phyloP scores from a whole-genome alignment of 2,113 vertebrate species.

The Amazona vittata region DNA sequence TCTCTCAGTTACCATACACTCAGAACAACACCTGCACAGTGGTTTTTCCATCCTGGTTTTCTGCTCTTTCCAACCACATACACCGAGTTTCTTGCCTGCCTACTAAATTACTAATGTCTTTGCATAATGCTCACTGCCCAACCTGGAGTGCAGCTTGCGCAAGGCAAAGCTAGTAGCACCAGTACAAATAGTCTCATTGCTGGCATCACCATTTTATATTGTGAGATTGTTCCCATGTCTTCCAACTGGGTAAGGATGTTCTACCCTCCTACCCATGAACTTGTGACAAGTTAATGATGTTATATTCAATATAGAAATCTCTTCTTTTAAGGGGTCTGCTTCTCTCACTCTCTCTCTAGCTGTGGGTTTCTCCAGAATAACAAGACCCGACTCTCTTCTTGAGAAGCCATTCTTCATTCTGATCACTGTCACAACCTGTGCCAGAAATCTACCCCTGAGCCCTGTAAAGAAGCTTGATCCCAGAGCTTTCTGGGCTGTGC shows the following conservation, averaged over 20 bases:
- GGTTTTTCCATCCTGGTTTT: background rate
- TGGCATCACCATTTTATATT: background rate
- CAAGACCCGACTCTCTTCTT: background rate
- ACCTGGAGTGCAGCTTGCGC: background rate
- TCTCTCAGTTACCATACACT: background rate
- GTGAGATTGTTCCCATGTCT: background rate
- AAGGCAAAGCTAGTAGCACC: background rate
- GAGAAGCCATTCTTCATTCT: background rate
- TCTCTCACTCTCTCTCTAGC: background rate
- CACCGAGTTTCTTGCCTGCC: background rate
- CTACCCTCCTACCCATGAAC: background rate
- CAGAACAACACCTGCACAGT: background rate
- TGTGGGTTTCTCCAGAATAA: background rate
- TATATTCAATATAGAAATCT: background rate
- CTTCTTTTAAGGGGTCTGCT: background rate
- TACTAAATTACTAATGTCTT: background rate
- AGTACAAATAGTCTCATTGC: background rate
- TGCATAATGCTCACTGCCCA: background rate
- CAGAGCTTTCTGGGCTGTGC: background rate
- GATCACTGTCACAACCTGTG: background rate
- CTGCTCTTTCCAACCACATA: background rate
- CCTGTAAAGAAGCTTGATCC: background rate
- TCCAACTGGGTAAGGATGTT: background rate
- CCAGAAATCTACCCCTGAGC: background rate
- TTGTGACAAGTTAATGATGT: background rate